phyloP scores from a whole-genome alignment of 2,888 invertebrate genomes.

The Rhorus exstirpatorius region DNA sequence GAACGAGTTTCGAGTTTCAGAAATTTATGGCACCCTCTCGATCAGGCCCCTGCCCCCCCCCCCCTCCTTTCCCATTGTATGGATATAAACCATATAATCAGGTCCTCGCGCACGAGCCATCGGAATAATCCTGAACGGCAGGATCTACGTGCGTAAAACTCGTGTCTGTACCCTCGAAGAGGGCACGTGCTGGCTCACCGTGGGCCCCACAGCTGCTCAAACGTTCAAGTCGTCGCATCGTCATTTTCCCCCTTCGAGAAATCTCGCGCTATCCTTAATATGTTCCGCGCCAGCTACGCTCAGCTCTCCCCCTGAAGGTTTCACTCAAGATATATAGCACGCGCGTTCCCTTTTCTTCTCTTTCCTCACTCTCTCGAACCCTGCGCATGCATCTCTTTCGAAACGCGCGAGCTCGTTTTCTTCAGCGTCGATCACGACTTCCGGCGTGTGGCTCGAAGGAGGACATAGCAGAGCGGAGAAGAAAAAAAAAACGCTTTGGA shows the following conservation, averaged over 20 bases:
- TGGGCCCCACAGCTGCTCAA: constrained; percentile 63
- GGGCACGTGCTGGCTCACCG: constrained; percentile 58
- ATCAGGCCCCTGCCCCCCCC: background rate
- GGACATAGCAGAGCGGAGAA: constrained; percentile 17
- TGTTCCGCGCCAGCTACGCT: constrained; percentile 58
- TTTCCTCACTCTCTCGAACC: background rate
- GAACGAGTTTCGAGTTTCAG: no score
- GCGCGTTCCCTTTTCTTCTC: constrained; percentile 31
- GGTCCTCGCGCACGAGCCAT: constrained; percentile 41
- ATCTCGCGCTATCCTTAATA: constrained; percentile 59
- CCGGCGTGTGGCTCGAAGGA: constrained; percentile 56
- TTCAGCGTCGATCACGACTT: constrained; percentile 59
- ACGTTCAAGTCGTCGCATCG: constrained; percentile 42
- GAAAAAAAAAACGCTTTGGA: no score
- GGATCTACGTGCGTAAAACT: constrained; percentile 44
- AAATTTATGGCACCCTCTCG: no score
- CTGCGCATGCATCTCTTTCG: constrained; percentile 20
- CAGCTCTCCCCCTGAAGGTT: constrained; percentile 38
- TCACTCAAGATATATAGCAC: constrained; percentile 43
- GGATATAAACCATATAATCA: constrained; percentile 53
- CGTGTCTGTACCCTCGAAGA: constrained; percentile 12
- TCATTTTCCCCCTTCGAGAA: constrained; percentile 42
- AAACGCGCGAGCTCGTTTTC: constrained; percentile 44
- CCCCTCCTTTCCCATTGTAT: no score
- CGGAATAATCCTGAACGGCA: constrained; percentile 54